phyloP scores from a whole-genome alignment of 1,140 invertebrate genomes.

The Centruroides vittatus region DNA sequence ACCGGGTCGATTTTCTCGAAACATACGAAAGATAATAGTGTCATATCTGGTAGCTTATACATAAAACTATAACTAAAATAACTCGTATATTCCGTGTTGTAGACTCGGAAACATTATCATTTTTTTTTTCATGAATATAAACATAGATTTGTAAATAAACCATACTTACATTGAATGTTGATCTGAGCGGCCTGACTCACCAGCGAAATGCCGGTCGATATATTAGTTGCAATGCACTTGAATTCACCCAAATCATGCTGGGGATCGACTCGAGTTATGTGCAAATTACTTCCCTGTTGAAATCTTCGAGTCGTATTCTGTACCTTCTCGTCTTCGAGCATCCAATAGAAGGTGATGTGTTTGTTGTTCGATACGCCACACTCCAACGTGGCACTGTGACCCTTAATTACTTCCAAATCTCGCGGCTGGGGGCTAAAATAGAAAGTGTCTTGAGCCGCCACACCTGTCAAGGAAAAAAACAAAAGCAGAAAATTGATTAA shows the following conservation, averaged over 20 bases:
- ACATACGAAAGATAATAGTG: too few relatives aligned
- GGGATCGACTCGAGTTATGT: slow-evolving; percentile 40
- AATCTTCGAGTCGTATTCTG: slow-evolving; percentile 41
- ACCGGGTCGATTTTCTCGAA: too few relatives aligned
- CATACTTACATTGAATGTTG: slow-evolving; percentile 47
- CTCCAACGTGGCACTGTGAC: slow-evolving; percentile 35
- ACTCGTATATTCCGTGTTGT: too few relatives aligned
- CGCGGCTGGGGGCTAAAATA: slow-evolving; percentile 41
- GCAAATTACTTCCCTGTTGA: slow-evolving; percentile 40
- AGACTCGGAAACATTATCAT: too few relatives aligned
- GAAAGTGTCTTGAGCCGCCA: slow-evolving; percentile 32
- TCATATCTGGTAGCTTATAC: too few relatives aligned
- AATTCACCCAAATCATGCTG: slow-evolving; percentile 42
- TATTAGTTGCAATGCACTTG: slow-evolving; percentile 43
- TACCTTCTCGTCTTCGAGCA: slow-evolving; percentile 35
- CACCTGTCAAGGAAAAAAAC: too few relatives aligned
- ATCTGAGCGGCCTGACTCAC: slow-evolving; percentile 41
- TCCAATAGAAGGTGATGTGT: slow-evolving; percentile 43
- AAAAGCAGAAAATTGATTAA: too few relatives aligned
- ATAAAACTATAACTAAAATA: too few relatives aligned
- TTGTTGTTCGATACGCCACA: slow-evolving; percentile 41
- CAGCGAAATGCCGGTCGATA: slow-evolving; percentile 38
- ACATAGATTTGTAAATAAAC: too few relatives aligned
- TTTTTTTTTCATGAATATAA: too few relatives aligned
- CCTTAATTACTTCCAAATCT: slow-evolving; percentile 33